Evolutionary conservation across 2,797 vertebrate genomes (phyloP), one percentile per base, ranked within the genome.

Genomic region (Xenops minutus): DNA sequence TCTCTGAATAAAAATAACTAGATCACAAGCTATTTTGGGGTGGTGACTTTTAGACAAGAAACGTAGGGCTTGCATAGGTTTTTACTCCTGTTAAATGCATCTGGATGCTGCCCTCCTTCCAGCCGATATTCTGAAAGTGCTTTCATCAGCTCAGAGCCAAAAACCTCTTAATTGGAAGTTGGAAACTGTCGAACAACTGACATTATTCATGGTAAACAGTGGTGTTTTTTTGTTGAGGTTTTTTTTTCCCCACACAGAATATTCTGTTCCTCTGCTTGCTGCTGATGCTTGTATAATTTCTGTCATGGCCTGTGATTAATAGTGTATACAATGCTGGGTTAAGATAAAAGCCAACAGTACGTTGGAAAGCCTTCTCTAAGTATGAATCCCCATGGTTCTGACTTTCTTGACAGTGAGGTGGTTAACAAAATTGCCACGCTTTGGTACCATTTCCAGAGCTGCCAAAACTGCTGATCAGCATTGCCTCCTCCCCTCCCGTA

Each of bases 1-100:
- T 76, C 92, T 88, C 59, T 89, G 85, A 94, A 94, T 93, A 96
- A 96, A 96, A 96, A 94, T 93, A 96, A 88, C 91, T 88, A 62
- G 79, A 85, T 88, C 85, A 94, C 75, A 95, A 89, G 87, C 92
- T 96, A 96, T 95, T 97, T 92, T 94, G 89, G 54, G 92, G 43
- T 56, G 39, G 32, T 96, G 93, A 97, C 95, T 95, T 96, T 93
- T 72, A 85, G 87, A 75, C 49, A 74, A 87, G 88, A 95, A 95
- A 73, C 0, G 3, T 76, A 63, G 41, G 37, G 19, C 46, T 76
- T 77, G 44, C 51, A 89, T 54, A 55, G 54, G 52, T 93, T 91
- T 84, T 76, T 32, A 73, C 39, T 91, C 44, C 74, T 90, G 51
- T 88, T 48, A 63, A 61, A 66, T 94, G 69, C 82, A 80, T 88